Base-by-base conservation (phyloP, 2,888 invertebrate species). In the Scaptomyza polygonia region DNA sequence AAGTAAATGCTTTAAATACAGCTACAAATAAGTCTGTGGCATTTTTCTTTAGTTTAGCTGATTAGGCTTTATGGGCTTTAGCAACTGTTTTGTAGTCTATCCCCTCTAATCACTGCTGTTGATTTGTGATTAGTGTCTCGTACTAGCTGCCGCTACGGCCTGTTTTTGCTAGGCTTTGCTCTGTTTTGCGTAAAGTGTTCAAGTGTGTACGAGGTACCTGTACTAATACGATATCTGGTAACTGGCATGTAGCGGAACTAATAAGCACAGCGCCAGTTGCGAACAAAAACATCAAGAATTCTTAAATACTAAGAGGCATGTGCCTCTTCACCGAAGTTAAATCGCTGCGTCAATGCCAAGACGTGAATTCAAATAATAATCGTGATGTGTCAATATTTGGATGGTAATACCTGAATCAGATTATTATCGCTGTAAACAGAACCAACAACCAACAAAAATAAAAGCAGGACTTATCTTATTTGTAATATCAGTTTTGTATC, bases 351-450 rank as follows among this genome's bases (percentile, higher is more conserved):
- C 63, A 56, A 64, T 42, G 18, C 18, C 34, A 25, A 48, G 14
- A 9, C 14, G 9, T 29, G 45, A 34, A 27, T 27, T 30, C 16
- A 25, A 14, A 39, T 39, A 16, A 16, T 45, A 45, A 61, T 54
- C 48, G 42, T 49, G 70, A 69, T 61, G 53, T 45, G 68, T 75
- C 57, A 61, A 75, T 64, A 61, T 75, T 74, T 75, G 49, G 47
- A 14, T 14, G n/a, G 32, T 32, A 12, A 4, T 34, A 12, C 7
- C 34, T 36, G 3, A 36, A 7, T 12, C 36, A 43, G 42, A 30
- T 66, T 47, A 55, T 48, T 48, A 44, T 55, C 29, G 42, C 18
- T 36, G 29, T 30, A 29, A 34, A 39, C 36, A 27, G 5, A 18
- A 44, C n/a, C 29, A 34, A 44, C 16, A 32, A n/a, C 2, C 36